These are phyloP conservation scores for Drosophila conformis DNA, from an alignment of 2,888 invertebrate genomes.

Conservation along the genomic window DNA sequence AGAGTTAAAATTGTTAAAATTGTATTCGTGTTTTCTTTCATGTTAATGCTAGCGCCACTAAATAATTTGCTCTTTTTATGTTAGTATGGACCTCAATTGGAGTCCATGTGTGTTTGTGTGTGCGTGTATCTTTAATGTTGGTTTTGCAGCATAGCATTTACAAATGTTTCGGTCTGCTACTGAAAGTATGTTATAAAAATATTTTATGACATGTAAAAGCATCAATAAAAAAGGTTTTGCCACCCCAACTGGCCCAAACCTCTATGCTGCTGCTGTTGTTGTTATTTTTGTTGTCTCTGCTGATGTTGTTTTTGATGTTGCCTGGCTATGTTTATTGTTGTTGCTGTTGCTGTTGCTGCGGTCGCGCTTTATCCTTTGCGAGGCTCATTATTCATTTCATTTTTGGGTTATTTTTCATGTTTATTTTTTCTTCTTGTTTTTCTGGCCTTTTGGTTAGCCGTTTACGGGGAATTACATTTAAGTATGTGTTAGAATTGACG, in stretches of 20 bases:
- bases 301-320: constrained; percentile 33
- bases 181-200: constrained; percentile 76
- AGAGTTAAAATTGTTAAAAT: constrained; percentile 68
- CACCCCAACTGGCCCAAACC: constrained; percentile 8
- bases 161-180: constrained; percentile 51
- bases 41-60: constrained; percentile 52
- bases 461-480: constrained; percentile 74
- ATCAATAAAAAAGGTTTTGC: constrained; percentile 70
- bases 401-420: constrained; percentile 54
- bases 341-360: constrained; percentile 42
- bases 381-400: constrained; percentile 56
- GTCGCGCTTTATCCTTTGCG: constrained; percentile 70
- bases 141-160: constrained; percentile 44
- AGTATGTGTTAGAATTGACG: constrained; percentile 79
- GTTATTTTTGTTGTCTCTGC: constrained; percentile 16
- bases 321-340: constrained; percentile 53
- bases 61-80: constrained; percentile 15
- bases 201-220: constrained; percentile 79
- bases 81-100: background rate
- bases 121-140: constrained; percentile 37
- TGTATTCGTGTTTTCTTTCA: constrained; percentile 58
- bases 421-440: constrained; percentile 27
- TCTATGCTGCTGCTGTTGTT: constrained; percentile 8
- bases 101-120: background rate
- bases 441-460: constrained; percentile 42